A percentile compares a stretch with the other conserved stretches of the same genome.
These are phyloP conservation scores for Ciona savignyi DNA, from an alignment of 23 tunicate genomes.

Conservation along the genomic window DNA sequence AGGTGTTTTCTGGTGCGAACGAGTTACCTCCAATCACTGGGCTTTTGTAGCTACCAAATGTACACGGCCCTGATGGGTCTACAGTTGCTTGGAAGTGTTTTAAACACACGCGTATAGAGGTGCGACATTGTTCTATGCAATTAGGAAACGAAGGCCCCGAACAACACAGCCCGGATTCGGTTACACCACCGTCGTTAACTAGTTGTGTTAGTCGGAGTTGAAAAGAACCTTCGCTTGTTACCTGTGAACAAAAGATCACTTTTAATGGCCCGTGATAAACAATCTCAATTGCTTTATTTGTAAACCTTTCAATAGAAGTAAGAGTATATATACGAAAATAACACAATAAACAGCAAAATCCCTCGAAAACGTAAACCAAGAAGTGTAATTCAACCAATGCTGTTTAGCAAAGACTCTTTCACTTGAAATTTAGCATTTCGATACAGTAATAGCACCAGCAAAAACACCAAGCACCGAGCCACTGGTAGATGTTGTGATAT, in stretches of 20 bases:
- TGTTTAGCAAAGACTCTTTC: too few species aligned
- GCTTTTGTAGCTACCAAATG: conserved; percentile 34
- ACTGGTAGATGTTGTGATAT: too few species aligned
- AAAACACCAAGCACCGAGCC: too few species aligned
- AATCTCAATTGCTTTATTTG: too few species aligned
- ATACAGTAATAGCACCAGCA: too few species aligned
- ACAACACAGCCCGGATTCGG: conserved; percentile 29
- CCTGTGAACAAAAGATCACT: conserved; percentile 8
- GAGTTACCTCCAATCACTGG: conserved; percentile 60
- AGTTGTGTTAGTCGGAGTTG: conserved; percentile 9
- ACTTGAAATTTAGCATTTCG: too few species aligned
- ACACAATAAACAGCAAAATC: too few species aligned
- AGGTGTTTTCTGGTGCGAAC: conserved; percentile 12
- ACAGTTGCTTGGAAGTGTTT: conserved; percentile 42
- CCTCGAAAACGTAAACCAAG: too few species aligned
- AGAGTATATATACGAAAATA: too few species aligned
- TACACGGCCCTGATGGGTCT: conserved; percentile 15
- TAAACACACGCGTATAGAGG: conserved; percentile 68
- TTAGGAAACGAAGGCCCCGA: not conserved
- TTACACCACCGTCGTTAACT: conserved; percentile 20
- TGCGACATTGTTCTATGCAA: conserved; percentile 58
- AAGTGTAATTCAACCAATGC: too few species aligned
- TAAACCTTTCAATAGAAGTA: too few species aligned
- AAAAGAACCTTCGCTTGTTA: conserved; percentile 17
- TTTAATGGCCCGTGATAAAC: too few species aligned